Evolutionary conservation across 2,888 invertebrate species (phyloP).

Genomic region (Rhogogaster chlorosoma): DNA sequence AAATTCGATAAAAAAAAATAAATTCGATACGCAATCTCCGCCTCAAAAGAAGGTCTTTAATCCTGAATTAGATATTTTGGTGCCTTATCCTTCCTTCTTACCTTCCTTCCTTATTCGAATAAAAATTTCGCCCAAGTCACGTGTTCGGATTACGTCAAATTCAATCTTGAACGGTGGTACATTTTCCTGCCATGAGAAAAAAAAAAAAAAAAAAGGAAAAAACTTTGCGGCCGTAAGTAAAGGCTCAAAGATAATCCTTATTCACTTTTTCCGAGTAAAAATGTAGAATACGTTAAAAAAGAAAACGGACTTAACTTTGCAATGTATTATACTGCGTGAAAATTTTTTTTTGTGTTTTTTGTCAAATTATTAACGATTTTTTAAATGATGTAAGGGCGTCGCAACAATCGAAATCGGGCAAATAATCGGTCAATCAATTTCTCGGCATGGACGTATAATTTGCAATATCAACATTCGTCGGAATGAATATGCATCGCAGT

Average conservation of each 20-base stretch:
- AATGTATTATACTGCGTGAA: neutral
- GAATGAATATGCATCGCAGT: constrained; percentile 43
- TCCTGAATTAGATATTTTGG: constrained; percentile 6
- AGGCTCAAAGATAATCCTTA: neutral
- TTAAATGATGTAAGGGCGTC: neutral
- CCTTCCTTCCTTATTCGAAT: neutral
- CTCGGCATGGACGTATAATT: constrained; percentile 1
- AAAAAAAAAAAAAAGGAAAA: neutral
- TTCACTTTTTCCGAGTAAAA: neutral
- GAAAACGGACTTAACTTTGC: neutral
- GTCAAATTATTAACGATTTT: neutral
- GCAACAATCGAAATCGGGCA: neutral
- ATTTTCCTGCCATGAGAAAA: neutral
- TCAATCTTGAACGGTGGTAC: neutral
- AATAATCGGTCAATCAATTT: constrained; percentile 31
- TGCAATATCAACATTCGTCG: neutral
- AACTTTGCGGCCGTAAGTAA: neutral
- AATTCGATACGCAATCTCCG: constrained; percentile 24
- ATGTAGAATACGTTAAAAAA: neutral
- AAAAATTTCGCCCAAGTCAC: neutral
- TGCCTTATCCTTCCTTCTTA: neutral
- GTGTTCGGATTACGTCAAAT: constrained; percentile 3
- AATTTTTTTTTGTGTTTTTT: neutral
- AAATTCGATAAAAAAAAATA: constrained; percentile 26
- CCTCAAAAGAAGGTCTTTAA: neutral